phyloP scores from a whole-genome alignment of 2,113 vertebrate genomes.

The Gymnobelideus leadbeateri region DNA sequence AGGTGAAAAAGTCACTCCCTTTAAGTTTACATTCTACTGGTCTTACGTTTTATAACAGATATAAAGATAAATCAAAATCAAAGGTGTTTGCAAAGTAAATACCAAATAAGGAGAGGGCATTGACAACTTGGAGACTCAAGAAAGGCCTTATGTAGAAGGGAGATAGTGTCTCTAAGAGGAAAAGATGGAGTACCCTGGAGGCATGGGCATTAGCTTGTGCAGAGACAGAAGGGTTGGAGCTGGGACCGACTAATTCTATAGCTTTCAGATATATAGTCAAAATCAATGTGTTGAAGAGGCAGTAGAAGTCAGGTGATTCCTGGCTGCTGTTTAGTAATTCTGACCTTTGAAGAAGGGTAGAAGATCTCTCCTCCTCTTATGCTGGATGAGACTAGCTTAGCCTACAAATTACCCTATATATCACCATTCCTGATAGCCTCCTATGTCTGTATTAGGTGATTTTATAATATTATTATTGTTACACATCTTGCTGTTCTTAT shows the following conservation, averaged over 20 bases:
- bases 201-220: neutral
- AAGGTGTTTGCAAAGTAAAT: neutral
- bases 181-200: neutral
- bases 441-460: neutral
- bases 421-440: neutral
- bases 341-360: neutral
- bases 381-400: neutral
- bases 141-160: neutral
- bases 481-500: conserved; percentile 27
- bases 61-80: neutral
- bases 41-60: neutral
- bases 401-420: neutral
- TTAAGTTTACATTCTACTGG: neutral
- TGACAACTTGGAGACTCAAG: neutral
- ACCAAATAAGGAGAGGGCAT: neutral
- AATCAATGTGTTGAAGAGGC: neutral
- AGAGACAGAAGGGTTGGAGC: neutral
- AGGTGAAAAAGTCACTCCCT: neutral
- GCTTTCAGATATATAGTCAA: neutral
- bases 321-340: neutral
- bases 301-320: neutral
- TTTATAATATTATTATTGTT: conserved; percentile 9
- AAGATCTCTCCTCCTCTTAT: neutral
- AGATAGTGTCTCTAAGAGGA: neutral
- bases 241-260: neutral